These are phyloP conservation scores for Condylura cristata DNA, from an alignment of 2,113 vertebrate genomes.

Conservation along the genomic window DNA sequence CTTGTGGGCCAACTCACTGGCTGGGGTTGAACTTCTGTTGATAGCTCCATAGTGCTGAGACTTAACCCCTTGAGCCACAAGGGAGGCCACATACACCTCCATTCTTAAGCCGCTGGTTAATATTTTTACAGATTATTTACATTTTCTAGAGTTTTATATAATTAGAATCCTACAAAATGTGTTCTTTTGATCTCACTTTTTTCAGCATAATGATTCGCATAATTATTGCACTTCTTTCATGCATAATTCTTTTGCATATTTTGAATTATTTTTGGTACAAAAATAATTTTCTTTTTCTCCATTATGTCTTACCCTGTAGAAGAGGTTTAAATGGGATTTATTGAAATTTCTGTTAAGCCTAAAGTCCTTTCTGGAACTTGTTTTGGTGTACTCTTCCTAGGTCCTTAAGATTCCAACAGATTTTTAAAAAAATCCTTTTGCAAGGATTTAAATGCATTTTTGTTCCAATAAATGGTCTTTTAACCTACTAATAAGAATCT, in stretches of 20 bases:
- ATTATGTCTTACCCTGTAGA: conserved; percentile 6
- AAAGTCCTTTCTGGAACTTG: conserved; percentile 8
- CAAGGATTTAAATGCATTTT: conserved; percentile 27
- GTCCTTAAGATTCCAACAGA: neutral
- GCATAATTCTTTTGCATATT: too few species aligned
- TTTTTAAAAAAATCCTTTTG: neutral
- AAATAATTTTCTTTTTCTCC: neutral
- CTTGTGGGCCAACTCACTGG: too few species aligned
- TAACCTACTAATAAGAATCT: neutral
- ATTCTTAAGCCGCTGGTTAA: neutral
- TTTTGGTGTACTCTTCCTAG: neutral
- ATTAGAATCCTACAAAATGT: neutral
- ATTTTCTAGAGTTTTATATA: conserved; percentile 1
- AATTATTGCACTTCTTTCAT: too few species aligned
- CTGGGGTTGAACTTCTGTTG: too few species aligned
- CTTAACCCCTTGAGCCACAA: too few species aligned
- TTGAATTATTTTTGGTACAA: conserved; percentile 37
- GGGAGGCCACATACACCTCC: too few species aligned
- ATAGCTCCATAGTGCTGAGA: too few species aligned
- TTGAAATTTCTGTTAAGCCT: conserved; percentile 24
- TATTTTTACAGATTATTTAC: conserved; percentile 17
- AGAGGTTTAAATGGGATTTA: conserved; percentile 20
- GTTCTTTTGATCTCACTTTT: conserved; percentile 1
- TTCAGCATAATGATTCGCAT: too few species aligned
- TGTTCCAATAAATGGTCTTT: neutral